Base-by-base conservation (phyloP, 2,888 invertebrate genomes). In the Apodemia hepburni region DNA sequence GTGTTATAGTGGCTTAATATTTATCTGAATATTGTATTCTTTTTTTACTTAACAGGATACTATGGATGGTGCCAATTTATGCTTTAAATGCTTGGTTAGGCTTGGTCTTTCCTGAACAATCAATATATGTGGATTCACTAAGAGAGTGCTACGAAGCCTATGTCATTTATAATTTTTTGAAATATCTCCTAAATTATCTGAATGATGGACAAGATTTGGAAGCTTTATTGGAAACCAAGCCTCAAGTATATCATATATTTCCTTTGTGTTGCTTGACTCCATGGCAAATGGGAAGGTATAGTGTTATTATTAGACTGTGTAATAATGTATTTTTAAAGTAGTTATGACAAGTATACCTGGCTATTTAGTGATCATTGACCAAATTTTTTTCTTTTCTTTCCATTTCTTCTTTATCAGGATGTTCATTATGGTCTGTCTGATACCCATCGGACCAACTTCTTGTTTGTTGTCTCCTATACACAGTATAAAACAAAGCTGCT, bases 61-160 rank as follows among this genome's bases (percentile, higher is more conserved):
- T 98, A 71, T 98, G 98, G 98, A 98, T 98, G 98, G 98, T 98
- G 62, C 98, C 98, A 66, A 98, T 98, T 74, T 98, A 98, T 92
- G 97, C 98, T 51, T 85, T 97, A 9, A 98, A 98, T 94, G 98
- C 98, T 70, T 98, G 97, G 97, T 92, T 98, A 73, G 98, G 98
- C 3, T 87, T 99, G 67, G 92, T 96, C 61, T 98, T 97, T 81
- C 97, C 98, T 0, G 93, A 95, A 70, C 95, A 96, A 73, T 97
- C 98, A 51, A 97, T 99, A 70, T 98, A 98, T 81, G 94, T 98
- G 77, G 98, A 99, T 84, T 97, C 97, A 72, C 84, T 97, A 61
- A 93, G 98, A 80, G 98, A 99, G 92, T 98, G 98, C 81, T 99
- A 98, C 80, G 99, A 99, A 89, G 98, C 98, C 0, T 99, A 98